phyloP scores from a whole-genome alignment of 2,113 vertebrate genomes.

The Pagrus major region DNA sequence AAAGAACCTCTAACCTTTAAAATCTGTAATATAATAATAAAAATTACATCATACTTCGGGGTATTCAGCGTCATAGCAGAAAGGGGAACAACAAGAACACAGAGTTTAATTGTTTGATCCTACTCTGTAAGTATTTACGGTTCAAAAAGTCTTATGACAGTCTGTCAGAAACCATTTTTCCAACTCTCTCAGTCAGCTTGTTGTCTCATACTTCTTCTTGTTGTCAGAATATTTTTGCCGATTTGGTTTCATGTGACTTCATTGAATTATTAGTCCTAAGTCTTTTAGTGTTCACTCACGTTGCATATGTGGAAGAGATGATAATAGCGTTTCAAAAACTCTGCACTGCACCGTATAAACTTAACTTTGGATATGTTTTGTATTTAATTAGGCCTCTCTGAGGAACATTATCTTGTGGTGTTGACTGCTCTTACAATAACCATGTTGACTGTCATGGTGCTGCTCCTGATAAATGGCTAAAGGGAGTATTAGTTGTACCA shows the following conservation, averaged over 20 bases:
- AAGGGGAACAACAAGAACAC: background rate
- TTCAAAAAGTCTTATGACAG: conserved; percentile 39
- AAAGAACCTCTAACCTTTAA: no score
- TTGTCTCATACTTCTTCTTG: background rate
- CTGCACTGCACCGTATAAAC: background rate
- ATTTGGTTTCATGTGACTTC: conserved; percentile 28
- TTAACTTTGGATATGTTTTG: background rate
- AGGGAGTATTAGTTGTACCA: background rate
- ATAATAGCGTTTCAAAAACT: background rate
- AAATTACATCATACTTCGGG: no score
- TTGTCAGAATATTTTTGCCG: background rate
- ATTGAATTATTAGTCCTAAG: background rate
- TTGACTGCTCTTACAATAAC: background rate
- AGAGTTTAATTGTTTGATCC: background rate
- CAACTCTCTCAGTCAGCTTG: background rate
- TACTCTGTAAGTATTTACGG: background rate
- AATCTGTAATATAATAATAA: no score
- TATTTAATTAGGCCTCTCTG: background rate
- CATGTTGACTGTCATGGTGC: background rate
- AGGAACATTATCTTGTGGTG: background rate
- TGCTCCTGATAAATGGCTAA: background rate
- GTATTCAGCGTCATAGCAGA: background rate
- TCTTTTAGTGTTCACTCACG: background rate
- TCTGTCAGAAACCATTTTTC: background rate
- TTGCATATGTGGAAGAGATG: background rate